Conservation (phyloP, 2,888 invertebrate genomes). For the Caenorhabditis sp. region DNA sequence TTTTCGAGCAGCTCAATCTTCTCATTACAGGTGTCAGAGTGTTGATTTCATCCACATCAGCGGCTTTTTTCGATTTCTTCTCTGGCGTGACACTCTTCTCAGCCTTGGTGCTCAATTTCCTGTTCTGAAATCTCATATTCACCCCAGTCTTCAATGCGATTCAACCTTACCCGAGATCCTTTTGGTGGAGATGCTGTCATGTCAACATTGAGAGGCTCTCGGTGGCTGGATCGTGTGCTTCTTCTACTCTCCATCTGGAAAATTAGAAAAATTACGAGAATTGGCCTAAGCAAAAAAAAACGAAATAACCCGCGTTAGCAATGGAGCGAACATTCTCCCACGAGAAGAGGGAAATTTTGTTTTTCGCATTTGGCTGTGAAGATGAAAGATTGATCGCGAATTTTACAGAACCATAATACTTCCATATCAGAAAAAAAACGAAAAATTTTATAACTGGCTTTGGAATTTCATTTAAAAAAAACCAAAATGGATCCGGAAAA, state of each 20-base stretch:
- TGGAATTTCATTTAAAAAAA: too few species aligned
- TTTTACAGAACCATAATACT: too few species aligned
- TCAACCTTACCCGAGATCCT: neutral
- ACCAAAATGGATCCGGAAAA: too few species aligned
- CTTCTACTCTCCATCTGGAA: neutral
- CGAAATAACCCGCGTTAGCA: neutral
- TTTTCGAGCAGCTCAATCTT: too few species aligned
- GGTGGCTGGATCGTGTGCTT: neutral
- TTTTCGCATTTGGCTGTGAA: neutral
- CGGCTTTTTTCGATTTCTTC: conserved; percentile 2
- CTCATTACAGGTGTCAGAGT: too few species aligned
- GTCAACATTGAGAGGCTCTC: neutral
- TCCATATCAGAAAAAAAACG: too few species aligned
- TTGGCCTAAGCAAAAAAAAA: neutral
- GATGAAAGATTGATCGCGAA: too few species aligned
- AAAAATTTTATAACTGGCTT: too few species aligned
- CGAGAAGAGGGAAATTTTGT: neutral
- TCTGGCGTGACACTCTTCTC: conserved; percentile 9
- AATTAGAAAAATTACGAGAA: neutral
- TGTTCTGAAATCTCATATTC: neutral
- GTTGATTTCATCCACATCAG: neutral
- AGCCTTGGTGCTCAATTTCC: neutral
- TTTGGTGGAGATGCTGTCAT: neutral
- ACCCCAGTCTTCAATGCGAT: conserved; percentile 7
- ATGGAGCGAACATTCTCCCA: neutral